A percentile compares a stretch with the other conserved stretches of the same genome.
Evolutionary conservation across 2,888 invertebrate species (phyloP).

Genomic region (Lydus trimaculatus): DNA sequence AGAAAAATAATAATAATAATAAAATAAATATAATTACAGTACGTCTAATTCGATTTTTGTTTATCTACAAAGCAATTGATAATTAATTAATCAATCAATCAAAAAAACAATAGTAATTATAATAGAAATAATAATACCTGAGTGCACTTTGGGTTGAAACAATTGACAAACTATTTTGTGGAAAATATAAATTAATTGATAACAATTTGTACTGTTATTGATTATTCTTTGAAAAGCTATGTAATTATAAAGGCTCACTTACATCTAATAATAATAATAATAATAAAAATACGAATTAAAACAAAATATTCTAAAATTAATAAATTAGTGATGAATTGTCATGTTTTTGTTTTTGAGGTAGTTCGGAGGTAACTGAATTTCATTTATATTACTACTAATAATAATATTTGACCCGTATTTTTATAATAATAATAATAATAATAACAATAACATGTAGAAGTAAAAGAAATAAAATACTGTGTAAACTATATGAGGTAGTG

Average conservation of each 20-base stretch:
- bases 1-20: too few relatives aligned
- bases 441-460: not conserved
- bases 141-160: slow-evolving; percentile 26
- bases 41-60: slow-evolving; percentile 10
- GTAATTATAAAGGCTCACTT: not conserved
- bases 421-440: slow-evolving; percentile 11
- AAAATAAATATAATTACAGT: slow-evolving; percentile 34
- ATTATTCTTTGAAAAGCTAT: slow-evolving; percentile 8
- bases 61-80: slow-evolving; percentile 1
- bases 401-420: slow-evolving; percentile 37
- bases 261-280: slow-evolving; percentile 13
- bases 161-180: slow-evolving; percentile 19
- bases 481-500: slow-evolving; percentile 51
- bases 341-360: slow-evolving; percentile 36
- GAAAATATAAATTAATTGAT: slow-evolving; percentile 5
- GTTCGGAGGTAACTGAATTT: slow-evolving; percentile 32
- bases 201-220: slow-evolving; percentile 31
- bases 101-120: not conserved
- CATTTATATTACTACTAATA: slow-evolving; percentile 28
- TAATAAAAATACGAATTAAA: slow-evolving; percentile 1
- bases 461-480: slow-evolving; percentile 47
- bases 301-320: slow-evolving; percentile 19
- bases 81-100: not conserved
- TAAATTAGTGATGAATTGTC: slow-evolving; percentile 35
- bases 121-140: slow-evolving; percentile 16